Base-by-base conservation (phyloP, 2,797 vertebrate genomes). In the Halcyon leucocephala region DNA sequence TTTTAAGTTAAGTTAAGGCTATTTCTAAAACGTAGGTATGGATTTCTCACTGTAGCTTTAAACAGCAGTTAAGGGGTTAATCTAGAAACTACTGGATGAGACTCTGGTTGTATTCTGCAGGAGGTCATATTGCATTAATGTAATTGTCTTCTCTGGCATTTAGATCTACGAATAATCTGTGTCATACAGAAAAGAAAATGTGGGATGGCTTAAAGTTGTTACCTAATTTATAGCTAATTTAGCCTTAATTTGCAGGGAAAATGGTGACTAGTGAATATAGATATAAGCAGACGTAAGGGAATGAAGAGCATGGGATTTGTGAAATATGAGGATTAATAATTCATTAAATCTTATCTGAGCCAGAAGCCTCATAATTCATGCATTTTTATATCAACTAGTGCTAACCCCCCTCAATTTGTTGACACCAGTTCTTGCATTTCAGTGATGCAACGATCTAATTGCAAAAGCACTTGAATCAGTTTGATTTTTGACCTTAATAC, bases 241-340 rank as follows among this genome's bases (percentile, higher is more conserved):
- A 85, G 46, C 78, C 60, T 86, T 90, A 87, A 92, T 92, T 93
- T 93, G 73, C 61, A 80, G 72, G 26, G 29, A 28, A 93, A 93
- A 80, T 42, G 33, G 74, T 94, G 81, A 89, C 58, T 90, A 93
- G 69, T 0, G 4, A 93, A 89, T 92, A 92, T 46, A 90, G 74
- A 65, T 77, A 86, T 22, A 90, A 94, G 86, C 39, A 87, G 82
- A 65, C 24, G 39, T 82, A 67, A 62, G 73, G 61, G 89, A 96
- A 80, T 74, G 74, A 93, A 93, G 29, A 96, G 44, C 70, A 85
- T 54, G 76, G 57, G 74, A 91, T 94, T 85, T 86, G 69, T 93
- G 95, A 95, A 94, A 94, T 95, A 71, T 24, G 60, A 93, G 25
- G 79, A 93, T 96, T 96, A 96, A 95, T 96, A 95, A 96, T 93